Evolutionary conservation across 2,797 vertebrate species (phyloP), one percentile per base, ranked within the genome.

Genomic region (Esox lucius): DNA sequence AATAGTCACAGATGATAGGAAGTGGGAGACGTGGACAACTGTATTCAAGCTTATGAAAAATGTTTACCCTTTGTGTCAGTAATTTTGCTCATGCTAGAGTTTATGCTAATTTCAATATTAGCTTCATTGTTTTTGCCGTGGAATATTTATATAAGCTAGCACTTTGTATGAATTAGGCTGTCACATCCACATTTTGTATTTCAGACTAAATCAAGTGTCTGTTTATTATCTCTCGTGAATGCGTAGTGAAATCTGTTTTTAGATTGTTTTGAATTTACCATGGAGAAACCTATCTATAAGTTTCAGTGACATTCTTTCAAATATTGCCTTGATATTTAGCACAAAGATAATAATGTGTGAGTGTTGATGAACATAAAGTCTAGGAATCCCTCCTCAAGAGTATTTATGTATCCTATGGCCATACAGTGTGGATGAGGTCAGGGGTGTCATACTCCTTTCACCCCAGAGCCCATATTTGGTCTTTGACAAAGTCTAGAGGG

Each of bases 81-180:
- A 42, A 56, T 74, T 73, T 68, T 81, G 74, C 66, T 77, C 6
- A 81, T 78, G 78, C 74, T 74, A 81, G 80, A 59, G 80, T 73
- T 80, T 83, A 71, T 84, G 74, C 74, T 68, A 76, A 81, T 86
- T 76, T 85, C 73, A 79, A 46, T 77, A 62, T 81, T 79, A 74
- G 56, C 56, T 24, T 12, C 22, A 24, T 61, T 13, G 83, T 84
- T 83, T 71, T 78, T 81, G 74, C 81, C 80, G 84, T 72, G 72
- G 74, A 80, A 88, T 87, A 80, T 91, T 80, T 5, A 24, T 28
- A 83, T 80, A 85, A 88, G 80, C 76, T 86, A 88, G 89, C 89
- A 91, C 89, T 91, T 91, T 74, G 79, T 88, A 87, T 75, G 79
- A 78, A 39, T 76, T 76, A 83, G 79, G 82, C 75, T 81, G 70